Percentiles rank a stretch among this genome's conserved stretches.
phyloP scores from a whole-genome alignment of 2,888 invertebrate species.

The Nomada fabriciana region DNA sequence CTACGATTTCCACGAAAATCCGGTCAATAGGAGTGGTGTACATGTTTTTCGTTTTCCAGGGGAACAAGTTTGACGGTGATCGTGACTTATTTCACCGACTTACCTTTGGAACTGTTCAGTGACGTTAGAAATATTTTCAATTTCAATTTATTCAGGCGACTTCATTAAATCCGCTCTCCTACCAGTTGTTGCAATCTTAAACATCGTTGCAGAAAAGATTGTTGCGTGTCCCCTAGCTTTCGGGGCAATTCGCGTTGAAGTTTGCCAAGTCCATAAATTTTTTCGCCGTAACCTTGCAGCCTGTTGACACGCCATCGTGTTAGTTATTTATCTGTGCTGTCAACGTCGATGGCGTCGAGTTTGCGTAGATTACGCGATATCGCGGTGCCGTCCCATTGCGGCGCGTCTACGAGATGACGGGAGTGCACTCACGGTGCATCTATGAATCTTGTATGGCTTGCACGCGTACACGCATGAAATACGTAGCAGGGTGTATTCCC shows the following conservation, averaged over 20 bases:
- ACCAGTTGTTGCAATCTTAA: no score
- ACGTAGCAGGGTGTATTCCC: constrained; percentile 7
- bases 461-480: constrained; percentile 48
- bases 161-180: no score
- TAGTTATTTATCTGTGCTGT: constrained; percentile 36
- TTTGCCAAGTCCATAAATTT: no score
- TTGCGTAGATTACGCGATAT: constrained; percentile 41
- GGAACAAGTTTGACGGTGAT: no score
- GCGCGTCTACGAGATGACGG: constrained; percentile 43
- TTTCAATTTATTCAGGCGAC: no score
- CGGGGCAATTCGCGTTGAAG: background rate
- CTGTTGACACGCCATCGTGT: constrained; percentile 3
- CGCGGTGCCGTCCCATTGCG: constrained; percentile 14
- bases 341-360: constrained; percentile 24
- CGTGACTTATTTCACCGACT: no score
- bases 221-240: background rate
- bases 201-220: no score
- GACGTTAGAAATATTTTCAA: no score
- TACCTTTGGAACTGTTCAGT: no score
- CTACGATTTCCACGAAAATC: no score
- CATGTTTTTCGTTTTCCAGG: no score
- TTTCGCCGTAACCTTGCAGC: background rate
- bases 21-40: no score
- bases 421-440: constrained; percentile 29
- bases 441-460: constrained; percentile 52